Base-by-base conservation (phyloP, 2,888 invertebrate genomes). In the Melanostoma scalare region DNA sequence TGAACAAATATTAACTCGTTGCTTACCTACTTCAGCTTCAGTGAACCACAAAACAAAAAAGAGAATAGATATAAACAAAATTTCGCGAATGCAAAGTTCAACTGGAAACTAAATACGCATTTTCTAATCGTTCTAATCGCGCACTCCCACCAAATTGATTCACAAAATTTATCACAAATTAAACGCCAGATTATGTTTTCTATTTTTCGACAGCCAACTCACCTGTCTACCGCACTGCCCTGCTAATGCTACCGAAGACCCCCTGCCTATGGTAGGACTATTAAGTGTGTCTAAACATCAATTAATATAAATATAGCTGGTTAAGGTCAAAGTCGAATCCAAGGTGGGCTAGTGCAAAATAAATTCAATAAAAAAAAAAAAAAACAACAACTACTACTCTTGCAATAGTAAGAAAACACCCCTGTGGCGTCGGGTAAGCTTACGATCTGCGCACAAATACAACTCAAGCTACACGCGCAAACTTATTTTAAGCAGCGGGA, bases 271-370 rank as follows among this genome's bases (percentile, higher is more conserved):
- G 52, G 8, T 48, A 55, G 33, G 60, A 60, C 71, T 69, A 58
- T 74, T 80, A 50, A 55, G 50, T 31, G 56, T 76, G 60, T 68
- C 67, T 77, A 76, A 81, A 81, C 72, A 81, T 61, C 36, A 73
- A 72, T 76, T 76, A 67, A 68, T 50, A 68, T 56, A 77, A 72
- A 68, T 71, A 42, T 67, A 76, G 72, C 67, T 61, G 4, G 61
- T 72, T 77, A 82, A 82, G 77, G 81, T 77, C 81, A 82, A 73
- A 69, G 46, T 61, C 52, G 9, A 77, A 42, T 60, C 33, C 48
- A 60, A 65, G 67, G 20, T 20, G 20, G 75, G 71, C 65, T 42
- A 20, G 35, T 52, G 42, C n/a, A 30, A 4, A 3, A 4, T 6
- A 2, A 35, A 77, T 9, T 40, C 9, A 3, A 4, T 6, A 2